Evolutionary conservation across 2,797 vertebrate genomes (phyloP).

Genomic region (Cossypha polioptera): DNA sequence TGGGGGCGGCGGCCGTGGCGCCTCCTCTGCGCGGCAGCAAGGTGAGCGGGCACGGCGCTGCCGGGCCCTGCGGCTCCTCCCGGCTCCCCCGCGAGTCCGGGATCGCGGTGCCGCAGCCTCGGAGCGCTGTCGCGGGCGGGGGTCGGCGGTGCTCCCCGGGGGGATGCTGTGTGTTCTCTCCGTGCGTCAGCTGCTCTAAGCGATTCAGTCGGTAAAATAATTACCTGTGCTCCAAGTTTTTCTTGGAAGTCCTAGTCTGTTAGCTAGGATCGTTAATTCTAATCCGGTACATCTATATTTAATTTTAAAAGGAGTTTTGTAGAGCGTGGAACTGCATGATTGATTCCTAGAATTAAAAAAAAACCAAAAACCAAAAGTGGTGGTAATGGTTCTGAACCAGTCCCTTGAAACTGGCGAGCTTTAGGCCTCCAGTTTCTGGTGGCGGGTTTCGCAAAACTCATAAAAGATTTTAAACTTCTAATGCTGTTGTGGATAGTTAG

Average conservation of each 20-base stretch:
- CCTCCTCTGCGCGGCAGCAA: fast-evolving
- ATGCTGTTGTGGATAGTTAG: background rate
- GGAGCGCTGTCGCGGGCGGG: background rate
- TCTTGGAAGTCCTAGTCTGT: fast-evolving
- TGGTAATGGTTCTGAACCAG: background rate
- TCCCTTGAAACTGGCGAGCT: background rate
- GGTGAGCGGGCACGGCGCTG: background rate
- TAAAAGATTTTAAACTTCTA: background rate
- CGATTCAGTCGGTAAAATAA: fast-evolving
- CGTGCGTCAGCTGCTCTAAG: background rate
- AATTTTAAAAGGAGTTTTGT: background rate
- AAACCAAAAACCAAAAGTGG: background rate
- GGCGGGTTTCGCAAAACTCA: background rate
- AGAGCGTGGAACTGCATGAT: background rate
- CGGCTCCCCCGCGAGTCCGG: fast-evolving
- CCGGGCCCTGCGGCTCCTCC: background rate
- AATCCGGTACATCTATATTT: fast-evolving
- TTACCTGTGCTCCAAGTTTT: fast-evolving
- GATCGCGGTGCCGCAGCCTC: background rate
- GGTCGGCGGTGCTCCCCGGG: background rate
- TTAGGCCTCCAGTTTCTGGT: background rate
- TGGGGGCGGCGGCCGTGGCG: background rate
- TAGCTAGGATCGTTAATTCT: background rate
- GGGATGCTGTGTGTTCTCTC: background rate
- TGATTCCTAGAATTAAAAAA: background rate